phyloP scores from a whole-genome alignment of 2,113 vertebrate genomes.

The Tychaedon coryphoeus region DNA sequence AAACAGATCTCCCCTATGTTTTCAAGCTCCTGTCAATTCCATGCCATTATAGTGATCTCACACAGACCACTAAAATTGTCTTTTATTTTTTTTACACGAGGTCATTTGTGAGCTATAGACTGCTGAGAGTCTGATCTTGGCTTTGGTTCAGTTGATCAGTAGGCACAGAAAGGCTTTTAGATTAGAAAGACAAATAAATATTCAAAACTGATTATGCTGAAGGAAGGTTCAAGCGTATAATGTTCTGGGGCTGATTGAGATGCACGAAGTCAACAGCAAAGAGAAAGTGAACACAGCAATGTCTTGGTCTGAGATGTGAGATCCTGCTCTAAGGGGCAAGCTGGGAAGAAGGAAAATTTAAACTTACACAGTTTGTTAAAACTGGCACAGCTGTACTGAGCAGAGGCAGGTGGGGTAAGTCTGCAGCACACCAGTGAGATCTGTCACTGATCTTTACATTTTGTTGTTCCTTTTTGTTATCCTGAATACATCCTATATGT shows the following conservation, averaged over 20 bases:
- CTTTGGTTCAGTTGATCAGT: conserved; percentile 55
- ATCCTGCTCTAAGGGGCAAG: background rate
- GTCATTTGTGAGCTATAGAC: conserved; percentile 62
- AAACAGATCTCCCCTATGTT: conserved; percentile 36
- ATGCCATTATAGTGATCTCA: conserved; percentile 6
- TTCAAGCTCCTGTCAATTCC: conserved; percentile 26
- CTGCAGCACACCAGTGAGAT: background rate
- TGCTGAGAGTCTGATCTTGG: conserved; percentile 20
- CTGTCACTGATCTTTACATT: background rate
- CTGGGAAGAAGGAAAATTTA: background rate
- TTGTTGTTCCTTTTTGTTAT: background rate
- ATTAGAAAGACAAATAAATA: conserved; percentile 58
- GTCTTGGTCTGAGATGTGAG: background rate
- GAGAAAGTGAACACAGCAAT: background rate
- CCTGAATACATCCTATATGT: background rate
- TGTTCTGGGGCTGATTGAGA: background rate
- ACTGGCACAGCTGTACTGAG: background rate
- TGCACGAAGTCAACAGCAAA: background rate
- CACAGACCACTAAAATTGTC: background rate
- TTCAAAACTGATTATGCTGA: conserved; percentile 44
- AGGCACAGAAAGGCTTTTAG: conserved; percentile 23
- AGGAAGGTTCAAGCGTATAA: background rate
- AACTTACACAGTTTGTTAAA: background rate
- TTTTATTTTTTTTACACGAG: conserved; percentile 34
- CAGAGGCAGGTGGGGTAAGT: background rate